Conservation (phyloP, 2,888 invertebrate species). For the Rapana venosa region DNA sequence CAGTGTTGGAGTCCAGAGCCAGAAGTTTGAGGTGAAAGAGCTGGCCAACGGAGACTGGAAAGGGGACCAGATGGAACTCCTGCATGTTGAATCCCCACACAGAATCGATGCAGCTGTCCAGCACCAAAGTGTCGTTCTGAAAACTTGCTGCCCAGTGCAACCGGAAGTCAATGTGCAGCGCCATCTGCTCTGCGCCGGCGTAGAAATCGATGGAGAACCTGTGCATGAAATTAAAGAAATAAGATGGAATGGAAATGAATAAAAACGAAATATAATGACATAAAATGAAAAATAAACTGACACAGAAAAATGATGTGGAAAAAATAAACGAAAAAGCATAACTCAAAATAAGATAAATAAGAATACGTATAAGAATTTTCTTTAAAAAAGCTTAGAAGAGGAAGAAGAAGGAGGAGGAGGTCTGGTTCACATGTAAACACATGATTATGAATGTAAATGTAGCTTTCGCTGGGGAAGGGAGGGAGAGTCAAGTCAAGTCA, state of each 20-base stretch:
- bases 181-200: neutral
- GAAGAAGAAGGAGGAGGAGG: too few species aligned
- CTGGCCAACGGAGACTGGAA: neutral
- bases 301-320: too few species aligned
- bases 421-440: too few species aligned
- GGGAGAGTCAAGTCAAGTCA: too few species aligned
- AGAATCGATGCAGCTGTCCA: neutral
- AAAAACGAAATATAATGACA: too few species aligned
- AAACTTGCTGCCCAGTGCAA: neutral
- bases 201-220: neutral
- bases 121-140: neutral
- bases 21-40: neutral
- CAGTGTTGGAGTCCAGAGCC: neutral
- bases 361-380: too few species aligned
- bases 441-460: too few species aligned
- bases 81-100: neutral
- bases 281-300: too few species aligned
- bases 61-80: neutral
- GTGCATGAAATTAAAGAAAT: neutral
- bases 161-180: neutral
- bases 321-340: too few species aligned
- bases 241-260: neutral
- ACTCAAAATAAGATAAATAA: too few species aligned
- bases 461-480: too few species aligned
- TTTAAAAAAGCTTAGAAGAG: too few species aligned